phyloP scores from a whole-genome alignment of 2,888 invertebrate species.

The Gymnocheta viridis region DNA sequence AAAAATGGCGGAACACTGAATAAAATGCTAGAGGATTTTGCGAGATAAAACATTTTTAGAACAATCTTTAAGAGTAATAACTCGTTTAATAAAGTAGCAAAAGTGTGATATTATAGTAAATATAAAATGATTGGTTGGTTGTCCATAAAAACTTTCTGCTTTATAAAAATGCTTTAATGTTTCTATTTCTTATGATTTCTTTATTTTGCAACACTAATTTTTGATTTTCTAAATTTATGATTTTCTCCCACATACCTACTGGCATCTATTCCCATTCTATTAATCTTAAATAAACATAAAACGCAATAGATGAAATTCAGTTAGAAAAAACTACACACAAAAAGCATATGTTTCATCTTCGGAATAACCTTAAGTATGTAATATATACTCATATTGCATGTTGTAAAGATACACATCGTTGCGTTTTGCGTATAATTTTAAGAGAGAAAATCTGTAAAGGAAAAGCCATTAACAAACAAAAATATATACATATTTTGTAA shows the following conservation, averaged over 20 bases:
- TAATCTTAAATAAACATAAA: slow-evolving; percentile 20
- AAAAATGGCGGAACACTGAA: too few relatives aligned
- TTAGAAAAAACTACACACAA: neutral
- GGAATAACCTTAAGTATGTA: slow-evolving; percentile 45
- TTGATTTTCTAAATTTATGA: slow-evolving; percentile 4
- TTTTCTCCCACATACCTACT: slow-evolving; percentile 26
- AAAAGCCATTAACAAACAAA: slow-evolving; percentile 10
- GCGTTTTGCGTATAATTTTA: slow-evolving; percentile 71
- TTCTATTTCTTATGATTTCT: too few relatives aligned
- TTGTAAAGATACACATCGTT: slow-evolving; percentile 78
- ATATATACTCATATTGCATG: slow-evolving; percentile 71
- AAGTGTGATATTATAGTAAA: too few relatives aligned
- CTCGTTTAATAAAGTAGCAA: too few relatives aligned
- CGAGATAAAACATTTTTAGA: too few relatives aligned
- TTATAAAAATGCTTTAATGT: too few relatives aligned
- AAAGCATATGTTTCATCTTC: slow-evolving; percentile 48
- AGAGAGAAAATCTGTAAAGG: slow-evolving; percentile 63
- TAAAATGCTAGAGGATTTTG: too few relatives aligned
- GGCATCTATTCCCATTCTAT: slow-evolving; percentile 25
- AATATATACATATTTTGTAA: slow-evolving; percentile 27
- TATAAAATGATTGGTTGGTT: too few relatives aligned
- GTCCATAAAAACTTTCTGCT: too few relatives aligned
- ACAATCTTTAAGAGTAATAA: too few relatives aligned
- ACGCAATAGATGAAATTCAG: slow-evolving; percentile 7
- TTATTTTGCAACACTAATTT: neutral